Conservation (phyloP, 2,888 invertebrate species). For the Drosophila tripunctata region DNA sequence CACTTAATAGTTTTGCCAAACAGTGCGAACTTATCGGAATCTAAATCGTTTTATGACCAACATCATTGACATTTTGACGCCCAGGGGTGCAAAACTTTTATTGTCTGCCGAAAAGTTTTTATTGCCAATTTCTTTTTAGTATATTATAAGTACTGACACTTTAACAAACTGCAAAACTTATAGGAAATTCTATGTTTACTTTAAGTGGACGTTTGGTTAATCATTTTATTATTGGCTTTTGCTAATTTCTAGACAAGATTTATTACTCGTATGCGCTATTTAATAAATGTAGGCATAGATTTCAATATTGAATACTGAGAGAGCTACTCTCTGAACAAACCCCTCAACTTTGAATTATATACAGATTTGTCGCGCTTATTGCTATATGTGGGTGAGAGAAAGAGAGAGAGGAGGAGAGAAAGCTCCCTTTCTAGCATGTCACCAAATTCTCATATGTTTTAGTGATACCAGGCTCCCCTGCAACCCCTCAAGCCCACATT, state of each 20-base stretch:
- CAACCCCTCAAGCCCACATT: neutral
- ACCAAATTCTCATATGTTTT: conserved; percentile 49
- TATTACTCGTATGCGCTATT: conserved; percentile 37
- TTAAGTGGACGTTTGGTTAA: conserved; percentile 8
- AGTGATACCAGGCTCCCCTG: neutral
- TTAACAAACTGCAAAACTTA: neutral
- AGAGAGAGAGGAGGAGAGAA: conserved; percentile 2
- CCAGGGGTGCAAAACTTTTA: conserved; percentile 46
- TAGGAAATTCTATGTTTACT: neutral
- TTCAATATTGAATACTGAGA: conserved; percentile 32
- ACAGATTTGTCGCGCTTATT: conserved; percentile 68
- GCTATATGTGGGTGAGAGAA: conserved; percentile 4
- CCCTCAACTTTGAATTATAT: conserved; percentile 41
- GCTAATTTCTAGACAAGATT: conserved; percentile 39
- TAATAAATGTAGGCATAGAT: conserved; percentile 56
- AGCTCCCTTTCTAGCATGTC: conserved; percentile 33
- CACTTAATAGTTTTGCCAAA: conserved; percentile 23
- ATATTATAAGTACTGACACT: conserved; percentile 16
- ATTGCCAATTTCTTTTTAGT: conserved; percentile 30
- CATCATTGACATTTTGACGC: conserved; percentile 57
- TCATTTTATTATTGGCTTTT: conserved; percentile 11
- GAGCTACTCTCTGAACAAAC: neutral
- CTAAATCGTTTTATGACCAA: conserved; percentile 63
- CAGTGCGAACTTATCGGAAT: conserved; percentile 58
- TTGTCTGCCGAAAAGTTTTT: conserved; percentile 38